phyloP scores from a whole-genome alignment of 2,113 vertebrate genomes.

The Megaceryle torquata region DNA sequence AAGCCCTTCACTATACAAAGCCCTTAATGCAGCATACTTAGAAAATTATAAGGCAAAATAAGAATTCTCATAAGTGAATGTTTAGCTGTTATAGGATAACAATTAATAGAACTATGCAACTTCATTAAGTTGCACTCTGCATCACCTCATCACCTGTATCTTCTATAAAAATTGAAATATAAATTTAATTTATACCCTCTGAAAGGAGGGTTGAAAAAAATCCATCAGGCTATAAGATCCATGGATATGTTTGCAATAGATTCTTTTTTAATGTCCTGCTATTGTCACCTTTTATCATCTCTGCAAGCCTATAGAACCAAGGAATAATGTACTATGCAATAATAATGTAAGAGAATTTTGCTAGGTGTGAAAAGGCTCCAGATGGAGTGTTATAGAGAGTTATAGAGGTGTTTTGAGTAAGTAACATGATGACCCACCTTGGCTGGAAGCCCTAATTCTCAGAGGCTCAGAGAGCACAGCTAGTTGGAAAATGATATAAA shows the following conservation, averaged over 20 bases:
- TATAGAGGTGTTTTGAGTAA: not conserved
- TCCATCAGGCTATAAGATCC: not conserved
- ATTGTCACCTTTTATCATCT: not conserved
- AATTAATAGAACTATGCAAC: not conserved
- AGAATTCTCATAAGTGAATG: constrained; percentile 12
- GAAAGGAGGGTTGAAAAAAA: not conserved
- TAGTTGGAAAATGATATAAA: not conserved
- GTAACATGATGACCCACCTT: not conserved
- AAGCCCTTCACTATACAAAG: not conserved
- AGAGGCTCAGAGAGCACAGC: not conserved
- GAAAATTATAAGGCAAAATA: constrained; percentile 27
- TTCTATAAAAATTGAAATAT: not conserved
- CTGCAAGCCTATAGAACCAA: not conserved
- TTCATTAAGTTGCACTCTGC: not conserved
- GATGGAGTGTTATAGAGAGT: not conserved
- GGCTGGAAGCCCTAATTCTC: not conserved
- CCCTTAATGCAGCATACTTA: not conserved
- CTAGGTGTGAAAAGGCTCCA: not conserved
- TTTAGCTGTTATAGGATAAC: constrained; percentile 1
- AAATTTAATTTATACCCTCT: not conserved
- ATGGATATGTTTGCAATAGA: not conserved
- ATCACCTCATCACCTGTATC: not conserved
- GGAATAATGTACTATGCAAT: not conserved
- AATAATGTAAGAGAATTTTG: not conserved
- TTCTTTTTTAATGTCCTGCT: not conserved